These are phyloP conservation scores for Aurelia aurita complex sp. Pacific DNA, from an alignment of 30 jellyfish, hydroid and myxozoan species.

Conservation along the genomic window DNA sequence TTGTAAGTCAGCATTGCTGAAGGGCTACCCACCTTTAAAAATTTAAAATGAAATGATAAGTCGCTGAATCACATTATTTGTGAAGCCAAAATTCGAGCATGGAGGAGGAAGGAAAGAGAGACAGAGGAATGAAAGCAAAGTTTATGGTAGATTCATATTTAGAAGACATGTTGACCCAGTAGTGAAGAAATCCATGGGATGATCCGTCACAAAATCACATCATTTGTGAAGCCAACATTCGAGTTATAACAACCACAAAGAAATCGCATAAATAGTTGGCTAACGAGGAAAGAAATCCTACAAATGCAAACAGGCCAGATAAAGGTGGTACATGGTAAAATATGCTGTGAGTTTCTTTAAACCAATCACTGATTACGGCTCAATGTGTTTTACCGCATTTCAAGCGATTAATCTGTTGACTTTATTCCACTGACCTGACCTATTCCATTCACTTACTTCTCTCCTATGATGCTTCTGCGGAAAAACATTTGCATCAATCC, in stretches of 20 bases:
- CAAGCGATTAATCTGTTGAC: neutral
- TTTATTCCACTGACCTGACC: neutral
- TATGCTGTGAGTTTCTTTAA: conserved; percentile 28
- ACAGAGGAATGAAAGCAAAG: no score
- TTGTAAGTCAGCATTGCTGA: no score
- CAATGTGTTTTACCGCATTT: conserved; percentile 35
- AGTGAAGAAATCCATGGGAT: neutral
- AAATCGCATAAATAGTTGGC: conserved; percentile 28
- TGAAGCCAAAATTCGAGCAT: conserved; percentile 10
- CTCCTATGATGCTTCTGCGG: no score
- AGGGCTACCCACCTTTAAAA: no score
- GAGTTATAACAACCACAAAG: conserved; percentile 42
- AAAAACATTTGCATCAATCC: no score
- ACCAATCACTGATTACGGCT: conserved; percentile 9
- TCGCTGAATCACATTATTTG: conserved; percentile 24
- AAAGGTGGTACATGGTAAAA: conserved; percentile 15
- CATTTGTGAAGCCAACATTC: conserved; percentile 24
- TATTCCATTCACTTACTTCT: no score
- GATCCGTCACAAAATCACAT: conserved; percentile 30
- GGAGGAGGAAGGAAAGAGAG: no score
- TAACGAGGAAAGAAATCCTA: conserved; percentile 43
- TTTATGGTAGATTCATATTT: no score
- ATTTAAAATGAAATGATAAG: neutral
- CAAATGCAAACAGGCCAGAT: conserved; percentile 44
- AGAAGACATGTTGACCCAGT: conserved; percentile 17